Evolutionary conservation across 1,140 invertebrate species (phyloP), one percentile per base, ranked within the genome.

Genomic region (Monochamus saltuarius): DNA sequence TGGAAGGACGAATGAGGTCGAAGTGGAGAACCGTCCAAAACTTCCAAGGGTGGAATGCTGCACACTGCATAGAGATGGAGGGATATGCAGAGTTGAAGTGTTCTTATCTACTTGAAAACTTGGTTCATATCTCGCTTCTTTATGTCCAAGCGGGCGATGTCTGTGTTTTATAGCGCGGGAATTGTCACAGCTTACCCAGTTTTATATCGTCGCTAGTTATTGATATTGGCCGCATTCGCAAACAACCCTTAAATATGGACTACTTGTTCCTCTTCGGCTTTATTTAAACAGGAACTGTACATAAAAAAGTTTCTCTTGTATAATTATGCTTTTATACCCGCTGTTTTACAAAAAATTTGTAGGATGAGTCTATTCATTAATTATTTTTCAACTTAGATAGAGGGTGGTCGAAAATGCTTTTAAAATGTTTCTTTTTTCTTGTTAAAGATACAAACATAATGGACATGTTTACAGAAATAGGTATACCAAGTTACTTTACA

Each of bases 41-140:
- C 38, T 62, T 62, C 45, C 34, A 19, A 57, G 61, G 50, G 61
- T 46, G 39, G 43, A 16, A 47, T 45, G 19, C 36, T 11, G 11
- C 14, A 38, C 14, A 14, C 10, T 53, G 51, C 37, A 17, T 53
- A 36, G 22, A 34, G 36, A 19, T 37, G 47, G 46, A 40, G 17
- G 14, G 35, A 61, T 53, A 46, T 61, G 17, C 59, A 50, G 42
- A 54, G 47, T 37, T 57, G 53, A 56, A 62, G 46, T 22, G 47
- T 62, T 52, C 53, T 65, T 65, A 65, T 65, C 63, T 61, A 65
- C 61, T 65, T 65, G 63, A 55, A 65, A 65, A 65, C 58, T 65
- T 65, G 56, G 59, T 29, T 47, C 63, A 61, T 65, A 65, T 61
- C 51, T 40, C 54, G 46, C 51, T 43, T 61, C 43, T 65, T 65